phyloP scores from a whole-genome alignment of 2,113 vertebrate species.

The Taurulus bubalis region DNA sequence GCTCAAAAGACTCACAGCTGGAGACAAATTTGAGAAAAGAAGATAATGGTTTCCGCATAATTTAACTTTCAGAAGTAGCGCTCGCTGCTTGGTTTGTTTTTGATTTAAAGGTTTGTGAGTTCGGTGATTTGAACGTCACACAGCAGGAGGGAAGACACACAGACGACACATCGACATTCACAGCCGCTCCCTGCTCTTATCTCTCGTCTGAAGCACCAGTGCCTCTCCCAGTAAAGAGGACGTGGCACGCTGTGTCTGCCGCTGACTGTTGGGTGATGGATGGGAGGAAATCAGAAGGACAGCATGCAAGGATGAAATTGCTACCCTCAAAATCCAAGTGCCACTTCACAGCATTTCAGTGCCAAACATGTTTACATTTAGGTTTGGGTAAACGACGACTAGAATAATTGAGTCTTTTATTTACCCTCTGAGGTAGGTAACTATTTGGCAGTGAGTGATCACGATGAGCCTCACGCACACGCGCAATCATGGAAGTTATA shows the following conservation, averaged over 20 bases:
- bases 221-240: constrained; percentile 46
- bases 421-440: constrained; percentile 12
- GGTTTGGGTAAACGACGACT: constrained; percentile 32
- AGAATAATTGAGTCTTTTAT: constrained; percentile 4
- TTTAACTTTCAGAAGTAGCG: not conserved
- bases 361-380: constrained; percentile 23
- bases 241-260: constrained; percentile 49
- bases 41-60: not conserved
- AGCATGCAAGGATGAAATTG: constrained; percentile 30
- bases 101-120: not conserved
- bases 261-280: constrained; percentile 28
- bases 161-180: constrained; percentile 25
- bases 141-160: not conserved
- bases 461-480: not conserved
- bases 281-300: constrained; percentile 58
- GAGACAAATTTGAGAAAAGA: not conserved
- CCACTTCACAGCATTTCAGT: constrained; percentile 10
- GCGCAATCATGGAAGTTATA: constrained; percentile 8
- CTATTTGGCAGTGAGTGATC: not conserved
- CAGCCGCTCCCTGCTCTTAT: constrained; percentile 7
- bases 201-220: constrained; percentile 10
- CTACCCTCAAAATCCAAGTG: constrained; percentile 40
- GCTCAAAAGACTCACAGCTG: not conserved
- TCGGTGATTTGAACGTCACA: not conserved
- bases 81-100: not conserved